These are phyloP conservation scores for Sinopyrophorus schimmeli DNA, from an alignment of 2,888 invertebrate species.

Conservation along the genomic window DNA sequence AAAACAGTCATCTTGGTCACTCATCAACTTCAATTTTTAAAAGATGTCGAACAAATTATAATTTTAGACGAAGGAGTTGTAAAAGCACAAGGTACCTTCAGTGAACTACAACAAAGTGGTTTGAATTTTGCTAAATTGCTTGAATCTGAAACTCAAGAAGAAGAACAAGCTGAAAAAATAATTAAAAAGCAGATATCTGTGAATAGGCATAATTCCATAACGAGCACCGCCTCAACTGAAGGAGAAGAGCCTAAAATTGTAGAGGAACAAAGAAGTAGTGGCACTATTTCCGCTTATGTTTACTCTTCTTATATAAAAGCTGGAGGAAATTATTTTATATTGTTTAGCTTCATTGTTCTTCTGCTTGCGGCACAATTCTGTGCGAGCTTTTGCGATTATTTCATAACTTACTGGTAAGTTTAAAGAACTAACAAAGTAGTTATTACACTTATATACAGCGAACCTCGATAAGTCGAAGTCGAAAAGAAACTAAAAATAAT, in stretches of 20 bases:
- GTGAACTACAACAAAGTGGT: slow-evolving; percentile 69
- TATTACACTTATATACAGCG: no score
- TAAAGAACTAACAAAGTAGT: no score
- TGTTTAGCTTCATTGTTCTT: no score
- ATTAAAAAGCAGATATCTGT: slow-evolving; percentile 11
- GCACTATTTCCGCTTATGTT: no score
- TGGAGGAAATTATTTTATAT: no score
- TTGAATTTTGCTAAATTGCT: slow-evolving; percentile 68
- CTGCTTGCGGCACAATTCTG: no score
- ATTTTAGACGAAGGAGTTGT: slow-evolving; percentile 60
- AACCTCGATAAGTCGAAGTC: no score
- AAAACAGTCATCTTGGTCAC: slow-evolving; percentile 78
- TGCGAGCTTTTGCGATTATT: no score
- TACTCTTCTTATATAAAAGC: no score
- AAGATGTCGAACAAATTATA: slow-evolving; percentile 60
- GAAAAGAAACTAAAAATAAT: no score
- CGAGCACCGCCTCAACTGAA: slow-evolving; percentile 56
- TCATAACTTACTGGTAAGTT: no score
- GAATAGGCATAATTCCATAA: slow-evolving; percentile 64
- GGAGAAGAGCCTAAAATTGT: slow-evolving; percentile 49
- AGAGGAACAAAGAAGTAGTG: slow-evolving; percentile 65
- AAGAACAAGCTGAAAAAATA: not conserved
- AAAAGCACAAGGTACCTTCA: slow-evolving; percentile 61
- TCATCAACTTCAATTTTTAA: slow-evolving; percentile 81
- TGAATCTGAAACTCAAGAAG: not conserved